phyloP scores from a whole-genome alignment of 2,113 vertebrate genomes.

The Aldabrachelys gigantea region DNA sequence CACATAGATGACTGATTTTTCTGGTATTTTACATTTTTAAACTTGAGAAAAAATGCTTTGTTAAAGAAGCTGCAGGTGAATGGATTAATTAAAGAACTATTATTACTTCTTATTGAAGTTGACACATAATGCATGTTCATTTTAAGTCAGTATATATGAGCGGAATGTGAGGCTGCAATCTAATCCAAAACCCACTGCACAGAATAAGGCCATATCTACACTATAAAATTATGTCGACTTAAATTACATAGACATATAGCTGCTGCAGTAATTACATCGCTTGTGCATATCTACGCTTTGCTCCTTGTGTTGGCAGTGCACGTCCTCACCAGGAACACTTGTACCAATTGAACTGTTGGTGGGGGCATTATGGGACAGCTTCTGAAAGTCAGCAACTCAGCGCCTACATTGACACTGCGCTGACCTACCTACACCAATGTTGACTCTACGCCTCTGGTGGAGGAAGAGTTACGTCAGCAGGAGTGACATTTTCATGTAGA shows the following conservation, averaged over 20 bases:
- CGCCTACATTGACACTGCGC: not conserved
- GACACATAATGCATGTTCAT: slow-evolving; percentile 37
- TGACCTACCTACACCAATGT: not conserved
- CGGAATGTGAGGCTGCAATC: not conserved
- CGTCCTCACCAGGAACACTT: no score
- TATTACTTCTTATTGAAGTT: slow-evolving; percentile 55
- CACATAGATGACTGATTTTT: slow-evolving; percentile 10
- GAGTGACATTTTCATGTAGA: not conserved
- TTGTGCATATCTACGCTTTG: no score
- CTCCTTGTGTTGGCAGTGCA: no score
- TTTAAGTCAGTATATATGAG: slow-evolving; percentile 52
- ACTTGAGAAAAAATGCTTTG: slow-evolving; percentile 21
- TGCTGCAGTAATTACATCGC: no score
- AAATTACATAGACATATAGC: no score
- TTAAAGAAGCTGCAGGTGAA: slow-evolving; percentile 56
- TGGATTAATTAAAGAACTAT: slow-evolving; percentile 52
- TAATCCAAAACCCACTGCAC: not conserved
- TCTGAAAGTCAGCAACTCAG: not conserved
- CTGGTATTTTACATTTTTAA: slow-evolving; percentile 30
- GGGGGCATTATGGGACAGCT: not conserved
- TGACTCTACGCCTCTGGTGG: not conserved
- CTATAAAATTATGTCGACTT: no score
- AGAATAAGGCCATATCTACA: not conserved
- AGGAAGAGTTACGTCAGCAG: not conserved
- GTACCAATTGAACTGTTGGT: not conserved